phyloP scores from a whole-genome alignment of 1,140 invertebrate genomes.

The Dryas iulia region DNA sequence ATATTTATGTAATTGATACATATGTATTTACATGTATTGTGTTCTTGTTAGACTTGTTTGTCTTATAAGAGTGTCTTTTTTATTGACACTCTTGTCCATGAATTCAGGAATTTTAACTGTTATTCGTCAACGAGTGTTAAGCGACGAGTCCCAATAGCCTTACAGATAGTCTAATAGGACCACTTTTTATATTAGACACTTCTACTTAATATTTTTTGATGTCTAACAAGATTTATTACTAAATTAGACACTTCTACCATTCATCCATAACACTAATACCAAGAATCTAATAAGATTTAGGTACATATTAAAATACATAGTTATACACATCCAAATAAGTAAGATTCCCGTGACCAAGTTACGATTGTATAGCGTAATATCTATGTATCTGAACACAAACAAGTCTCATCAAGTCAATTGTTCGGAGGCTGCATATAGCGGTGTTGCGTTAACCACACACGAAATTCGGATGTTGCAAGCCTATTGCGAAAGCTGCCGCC shows the following conservation, averaged over 20 bases:
- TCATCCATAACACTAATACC: neutral
- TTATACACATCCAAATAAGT: neutral
- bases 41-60: too few relatives aligned
- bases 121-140: too few relatives aligned
- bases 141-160: too few relatives aligned
- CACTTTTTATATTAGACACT: neutral
- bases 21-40: neutral
- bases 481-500: slow-evolving; percentile 55
- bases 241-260: neutral
- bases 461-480: slow-evolving; percentile 75
- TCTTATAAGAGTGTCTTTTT: too few relatives aligned
- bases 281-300: neutral
- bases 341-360: neutral
- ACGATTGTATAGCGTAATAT: neutral
- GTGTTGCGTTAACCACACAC: slow-evolving; percentile 51
- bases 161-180: too few relatives aligned
- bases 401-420: slow-evolving; percentile 16
- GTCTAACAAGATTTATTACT: neutral
- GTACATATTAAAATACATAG: neutral
- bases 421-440: slow-evolving; percentile 25
- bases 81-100: too few relatives aligned
- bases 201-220: neutral
- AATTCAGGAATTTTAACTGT: too few relatives aligned
- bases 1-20: neutral
- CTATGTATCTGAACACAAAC: neutral